These are phyloP conservation scores for Pollimyrus isidori DNA, from an alignment of 2,113 vertebrate genomes.

Conservation along the genomic window DNA sequence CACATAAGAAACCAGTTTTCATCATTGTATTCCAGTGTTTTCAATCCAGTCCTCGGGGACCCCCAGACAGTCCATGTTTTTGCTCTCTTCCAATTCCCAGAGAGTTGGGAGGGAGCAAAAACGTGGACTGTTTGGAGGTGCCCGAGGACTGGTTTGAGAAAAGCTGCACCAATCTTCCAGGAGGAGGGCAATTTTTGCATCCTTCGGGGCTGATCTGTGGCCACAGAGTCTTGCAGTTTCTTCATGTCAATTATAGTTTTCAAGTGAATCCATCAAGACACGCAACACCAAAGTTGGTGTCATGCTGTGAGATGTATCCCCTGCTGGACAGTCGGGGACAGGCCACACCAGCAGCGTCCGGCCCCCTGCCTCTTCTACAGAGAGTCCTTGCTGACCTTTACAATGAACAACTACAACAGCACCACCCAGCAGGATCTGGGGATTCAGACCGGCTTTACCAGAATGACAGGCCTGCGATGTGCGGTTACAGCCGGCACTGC, in stretches of 20 bases:
- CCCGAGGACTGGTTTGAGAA: too few relatives aligned
- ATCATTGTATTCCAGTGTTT: background rate
- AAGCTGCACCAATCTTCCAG: background rate
- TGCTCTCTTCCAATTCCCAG: too few relatives aligned
- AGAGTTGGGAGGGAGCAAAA: too few relatives aligned
- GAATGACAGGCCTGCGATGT: background rate
- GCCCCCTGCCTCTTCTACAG: background rate
- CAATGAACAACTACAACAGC: background rate
- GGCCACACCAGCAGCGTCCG: background rate
- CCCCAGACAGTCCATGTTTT: too few relatives aligned
- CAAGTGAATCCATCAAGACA: background rate
- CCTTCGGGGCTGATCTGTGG: slow-evolving; percentile 13
- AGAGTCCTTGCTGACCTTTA: background rate
- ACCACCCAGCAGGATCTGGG: background rate
- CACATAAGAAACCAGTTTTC: background rate
- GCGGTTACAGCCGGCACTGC: background rate
- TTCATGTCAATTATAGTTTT: background rate
- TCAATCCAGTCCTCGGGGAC: too few relatives aligned
- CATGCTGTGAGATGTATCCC: background rate
- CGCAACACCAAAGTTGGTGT: background rate
- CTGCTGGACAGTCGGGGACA: background rate
- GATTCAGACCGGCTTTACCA: background rate
- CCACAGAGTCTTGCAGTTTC: background rate
- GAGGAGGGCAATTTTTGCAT: slow-evolving; percentile 3
- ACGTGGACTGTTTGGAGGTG: too few relatives aligned